Evolutionary conservation across 1,140 invertebrate genomes (phyloP).

Genomic region (Calycopis cecrops): DNA sequence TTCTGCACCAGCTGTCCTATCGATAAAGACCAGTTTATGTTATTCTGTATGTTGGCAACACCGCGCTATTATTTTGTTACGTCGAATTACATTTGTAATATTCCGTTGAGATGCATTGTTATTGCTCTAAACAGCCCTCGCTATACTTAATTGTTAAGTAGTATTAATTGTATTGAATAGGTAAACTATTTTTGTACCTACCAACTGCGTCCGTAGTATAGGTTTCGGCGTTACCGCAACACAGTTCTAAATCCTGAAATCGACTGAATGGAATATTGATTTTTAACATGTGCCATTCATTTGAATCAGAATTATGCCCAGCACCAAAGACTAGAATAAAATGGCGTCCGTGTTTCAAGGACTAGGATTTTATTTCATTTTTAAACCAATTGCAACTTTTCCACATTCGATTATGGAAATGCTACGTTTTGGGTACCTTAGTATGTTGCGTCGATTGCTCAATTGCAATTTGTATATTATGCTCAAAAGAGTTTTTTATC

Average conservation of each 20-base stretch:
- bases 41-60: no score
- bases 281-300: constrained; percentile 34
- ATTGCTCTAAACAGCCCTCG: constrained; percentile 41
- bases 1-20: neutral
- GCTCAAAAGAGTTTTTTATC: constrained; percentile 50
- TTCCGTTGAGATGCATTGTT: constrained; percentile 31
- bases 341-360: constrained; percentile 46
- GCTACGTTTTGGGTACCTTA: constrained; percentile 5
- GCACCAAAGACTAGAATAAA: constrained; percentile 72
- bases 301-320: constrained; percentile 52
- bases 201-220: constrained; percentile 63
- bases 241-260: constrained; percentile 41
- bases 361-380: constrained; percentile 30
- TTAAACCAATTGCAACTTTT: constrained; percentile 21
- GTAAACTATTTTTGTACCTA: constrained; percentile 74
- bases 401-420: neutral
- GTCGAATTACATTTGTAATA: constrained; percentile 15
- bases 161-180: constrained; percentile 71
- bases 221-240: constrained; percentile 65
- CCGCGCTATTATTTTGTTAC: neutral
- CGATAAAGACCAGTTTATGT: no score
- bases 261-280: constrained; percentile 33
- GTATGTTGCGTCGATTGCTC: constrained; percentile 52
- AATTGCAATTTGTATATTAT: constrained; percentile 60
- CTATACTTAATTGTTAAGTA: constrained; percentile 72